These are phyloP conservation scores for Protobothrops flavoviridis DNA, from an alignment of 2,113 vertebrate genomes.

Conservation along the genomic window DNA sequence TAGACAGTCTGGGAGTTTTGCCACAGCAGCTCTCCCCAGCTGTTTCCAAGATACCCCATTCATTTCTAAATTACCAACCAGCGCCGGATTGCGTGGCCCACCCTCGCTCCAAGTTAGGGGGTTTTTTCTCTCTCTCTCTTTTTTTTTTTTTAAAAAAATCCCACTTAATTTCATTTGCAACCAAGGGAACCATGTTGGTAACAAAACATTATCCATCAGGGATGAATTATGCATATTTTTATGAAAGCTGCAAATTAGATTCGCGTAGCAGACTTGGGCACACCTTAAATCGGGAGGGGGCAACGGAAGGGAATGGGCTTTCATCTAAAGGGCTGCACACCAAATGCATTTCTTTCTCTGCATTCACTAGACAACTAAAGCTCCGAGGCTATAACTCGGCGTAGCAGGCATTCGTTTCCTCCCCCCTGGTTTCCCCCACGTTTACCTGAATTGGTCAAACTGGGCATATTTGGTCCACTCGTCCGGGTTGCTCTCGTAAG, in stretches of 20 bases:
- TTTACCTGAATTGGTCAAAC: conserved; percentile 91
- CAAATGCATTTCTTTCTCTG: neutral
- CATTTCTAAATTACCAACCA: neutral
- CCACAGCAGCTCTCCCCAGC: neutral
- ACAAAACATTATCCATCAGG: neutral
- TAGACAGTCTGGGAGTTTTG: neutral
- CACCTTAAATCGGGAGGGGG: neutral
- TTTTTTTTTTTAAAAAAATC: neutral
- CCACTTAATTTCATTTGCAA: neutral
- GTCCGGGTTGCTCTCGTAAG: conserved; percentile 85
- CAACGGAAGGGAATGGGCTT: neutral
- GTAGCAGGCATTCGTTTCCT: neutral
- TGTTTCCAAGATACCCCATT: neutral
- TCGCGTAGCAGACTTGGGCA: neutral
- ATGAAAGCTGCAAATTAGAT: neutral
- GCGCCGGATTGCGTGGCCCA: neutral
- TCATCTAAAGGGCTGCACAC: neutral
- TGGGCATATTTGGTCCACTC: conserved; percentile 87
- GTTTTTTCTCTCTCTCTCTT: no score
- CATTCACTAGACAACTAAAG: neutral
- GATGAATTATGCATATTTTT: neutral
- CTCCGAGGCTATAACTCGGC: neutral
- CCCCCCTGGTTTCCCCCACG: no score
- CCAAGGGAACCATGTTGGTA: neutral
- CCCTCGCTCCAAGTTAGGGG: neutral